These are phyloP conservation scores for Camelus bactrianus DNA, from an alignment of 2,113 vertebrate genomes.

Conservation along the genomic window DNA sequence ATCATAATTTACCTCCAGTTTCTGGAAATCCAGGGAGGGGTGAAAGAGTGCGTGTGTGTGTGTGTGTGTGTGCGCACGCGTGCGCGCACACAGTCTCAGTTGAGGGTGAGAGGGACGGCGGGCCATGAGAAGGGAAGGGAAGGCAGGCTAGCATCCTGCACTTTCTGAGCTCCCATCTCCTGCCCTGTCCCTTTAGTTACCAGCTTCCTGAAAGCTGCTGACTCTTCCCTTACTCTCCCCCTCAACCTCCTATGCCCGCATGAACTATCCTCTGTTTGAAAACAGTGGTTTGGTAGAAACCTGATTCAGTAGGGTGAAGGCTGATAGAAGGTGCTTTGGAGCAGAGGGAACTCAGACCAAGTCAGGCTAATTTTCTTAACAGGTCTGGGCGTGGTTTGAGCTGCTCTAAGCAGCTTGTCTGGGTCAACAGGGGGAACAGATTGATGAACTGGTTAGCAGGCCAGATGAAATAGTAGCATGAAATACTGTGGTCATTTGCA, in stretches of 20 bases:
- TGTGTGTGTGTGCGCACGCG: fast-evolving
- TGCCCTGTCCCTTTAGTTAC: neutral
- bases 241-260: neutral
- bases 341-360: neutral
- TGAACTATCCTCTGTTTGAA: neutral
- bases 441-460: neutral
- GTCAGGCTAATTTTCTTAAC: neutral
- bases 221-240: neutral
- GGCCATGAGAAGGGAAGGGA: neutral
- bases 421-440: neutral
- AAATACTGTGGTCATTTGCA: neutral
- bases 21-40: neutral
- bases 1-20: neutral
- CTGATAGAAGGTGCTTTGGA: neutral
- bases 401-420: neutral
- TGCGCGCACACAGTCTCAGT: neutral
- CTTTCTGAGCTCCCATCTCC: neutral
- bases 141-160: too few species aligned
- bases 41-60: neutral
- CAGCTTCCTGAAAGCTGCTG: neutral
- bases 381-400: neutral
- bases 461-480: neutral
- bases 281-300: neutral
- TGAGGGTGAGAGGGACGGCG: neutral
- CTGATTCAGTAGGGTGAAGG: neutral